These are phyloP conservation scores for Pterocles gutturalis DNA, from an alignment of 2,113 vertebrate genomes.

Conservation along the genomic window DNA sequence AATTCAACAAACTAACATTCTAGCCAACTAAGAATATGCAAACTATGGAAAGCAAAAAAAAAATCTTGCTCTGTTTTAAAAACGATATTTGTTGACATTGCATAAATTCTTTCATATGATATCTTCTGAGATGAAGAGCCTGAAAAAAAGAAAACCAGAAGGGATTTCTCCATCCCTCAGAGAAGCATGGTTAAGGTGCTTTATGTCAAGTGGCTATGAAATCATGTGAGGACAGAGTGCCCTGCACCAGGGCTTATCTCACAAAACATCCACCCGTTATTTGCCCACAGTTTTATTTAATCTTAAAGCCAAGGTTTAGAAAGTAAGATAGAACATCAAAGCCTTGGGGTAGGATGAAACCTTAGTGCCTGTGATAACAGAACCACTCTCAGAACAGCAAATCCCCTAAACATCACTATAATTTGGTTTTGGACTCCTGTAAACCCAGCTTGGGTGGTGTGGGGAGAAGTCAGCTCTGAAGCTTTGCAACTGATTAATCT, in stretches of 20 bases:
- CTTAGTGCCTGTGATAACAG: background rate
- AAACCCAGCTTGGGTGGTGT: background rate
- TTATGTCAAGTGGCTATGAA: background rate
- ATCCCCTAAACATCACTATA: background rate
- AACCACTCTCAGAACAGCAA: slow-evolving; percentile 1
- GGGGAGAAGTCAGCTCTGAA: background rate
- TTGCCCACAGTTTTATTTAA: background rate
- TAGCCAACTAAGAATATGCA: background rate
- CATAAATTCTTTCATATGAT: background rate
- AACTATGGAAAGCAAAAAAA: background rate
- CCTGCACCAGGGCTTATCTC: background rate
- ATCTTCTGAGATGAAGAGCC: background rate
- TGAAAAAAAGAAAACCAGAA: background rate
- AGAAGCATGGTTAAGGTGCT: background rate
- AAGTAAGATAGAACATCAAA: background rate
- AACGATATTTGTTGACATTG: background rate
- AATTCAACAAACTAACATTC: background rate
- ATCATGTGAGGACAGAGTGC: background rate
- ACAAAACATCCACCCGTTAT: background rate
- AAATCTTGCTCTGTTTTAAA: background rate
- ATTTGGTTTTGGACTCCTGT: background rate
- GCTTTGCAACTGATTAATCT: background rate
- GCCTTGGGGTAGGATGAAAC: background rate
- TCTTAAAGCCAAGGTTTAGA: background rate
- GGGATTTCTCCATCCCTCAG: background rate